A percentile compares a stretch with the other conserved stretches of the same genome.
Conservation (phyloP, 2,888 invertebrate genomes). For the Habroteleia sp. region DNA sequence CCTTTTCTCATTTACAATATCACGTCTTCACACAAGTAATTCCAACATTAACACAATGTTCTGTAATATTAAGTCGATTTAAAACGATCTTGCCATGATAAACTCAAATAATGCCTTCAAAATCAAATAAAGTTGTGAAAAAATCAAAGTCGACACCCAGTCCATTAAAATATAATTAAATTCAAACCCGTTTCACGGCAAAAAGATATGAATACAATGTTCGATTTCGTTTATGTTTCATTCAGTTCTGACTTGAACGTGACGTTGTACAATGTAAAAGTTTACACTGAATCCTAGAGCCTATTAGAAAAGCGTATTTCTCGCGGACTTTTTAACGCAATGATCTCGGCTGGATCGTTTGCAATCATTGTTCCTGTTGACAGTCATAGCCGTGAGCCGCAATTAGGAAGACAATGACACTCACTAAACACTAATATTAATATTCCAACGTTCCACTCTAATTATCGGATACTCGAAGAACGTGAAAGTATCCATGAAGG, state of each 20-base stretch:
- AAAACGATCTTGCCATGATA: slow-evolving; percentile 9
- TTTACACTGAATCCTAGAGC: slow-evolving; percentile 16
- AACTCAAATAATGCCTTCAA: slow-evolving; percentile 2
- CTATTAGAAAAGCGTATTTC: slow-evolving; percentile 32
- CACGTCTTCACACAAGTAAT: no score
- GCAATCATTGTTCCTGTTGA: slow-evolving; percentile 71
- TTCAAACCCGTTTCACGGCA: slow-evolving; percentile 27
- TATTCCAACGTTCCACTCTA: slow-evolving; percentile 74
- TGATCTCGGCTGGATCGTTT: slow-evolving; percentile 48
- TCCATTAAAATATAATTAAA: slow-evolving; percentile 39
- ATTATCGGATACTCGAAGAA: slow-evolving; percentile 72
- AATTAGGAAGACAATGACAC: slow-evolving; percentile 76
- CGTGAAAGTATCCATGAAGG: slow-evolving; percentile 71
- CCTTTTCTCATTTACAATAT: no score
- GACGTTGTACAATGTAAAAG: slow-evolving; percentile 33
- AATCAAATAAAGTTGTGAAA: slow-evolving; percentile 20
- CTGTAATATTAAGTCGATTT: slow-evolving; percentile 11
- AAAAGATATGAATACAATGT: slow-evolving; percentile 20
- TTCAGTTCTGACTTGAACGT: slow-evolving; percentile 19
- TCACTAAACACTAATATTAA: slow-evolving; percentile 75
- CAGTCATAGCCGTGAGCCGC: slow-evolving; percentile 69
- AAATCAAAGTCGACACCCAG: slow-evolving; percentile 10
- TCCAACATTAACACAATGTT: slow-evolving; percentile 6
- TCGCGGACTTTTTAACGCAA: slow-evolving; percentile 43
- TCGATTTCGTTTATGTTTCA: slow-evolving; percentile 46